Percentiles rank a stretch among this genome's conserved stretches.
These are phyloP conservation scores for Megalonaias nervosa DNA, from an alignment of 1,140 invertebrate genomes.

Conservation along the genomic window DNA sequence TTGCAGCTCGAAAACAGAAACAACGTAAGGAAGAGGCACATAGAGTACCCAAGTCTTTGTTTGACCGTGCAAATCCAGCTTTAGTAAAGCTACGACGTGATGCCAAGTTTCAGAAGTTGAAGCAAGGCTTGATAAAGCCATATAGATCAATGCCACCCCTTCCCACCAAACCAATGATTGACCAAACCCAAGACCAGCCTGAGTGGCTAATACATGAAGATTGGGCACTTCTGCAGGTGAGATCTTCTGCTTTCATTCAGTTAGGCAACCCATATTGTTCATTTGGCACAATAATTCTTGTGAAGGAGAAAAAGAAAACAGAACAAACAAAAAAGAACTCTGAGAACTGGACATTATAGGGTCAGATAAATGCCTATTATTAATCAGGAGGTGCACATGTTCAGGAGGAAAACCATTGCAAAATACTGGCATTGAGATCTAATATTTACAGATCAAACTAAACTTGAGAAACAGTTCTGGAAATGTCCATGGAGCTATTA, in stretches of 20 bases:
- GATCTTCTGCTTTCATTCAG: neutral
- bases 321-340: too few species aligned
- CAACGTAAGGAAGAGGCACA: conserved; percentile 82
- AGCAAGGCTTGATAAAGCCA: conserved; percentile 69
- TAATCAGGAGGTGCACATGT: too few species aligned
- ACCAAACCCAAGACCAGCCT: conserved; percentile 73
- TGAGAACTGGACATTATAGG: too few species aligned
- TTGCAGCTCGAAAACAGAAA: conserved; percentile 72
- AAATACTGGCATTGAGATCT: too few species aligned
- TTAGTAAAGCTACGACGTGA: conserved; percentile 85
- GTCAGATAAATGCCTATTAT: too few species aligned
- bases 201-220: conserved; percentile 95
- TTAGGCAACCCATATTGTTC: too few species aligned
- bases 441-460: too few species aligned
- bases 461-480: too few species aligned
- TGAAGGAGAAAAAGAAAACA: too few species aligned
- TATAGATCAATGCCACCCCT: conserved; percentile 73
- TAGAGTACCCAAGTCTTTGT: conserved; percentile 86
- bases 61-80: conserved; percentile 87
- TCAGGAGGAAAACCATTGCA: too few species aligned
- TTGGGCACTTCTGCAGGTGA: conserved; percentile 82
- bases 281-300: too few species aligned
- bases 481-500: too few species aligned
- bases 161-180: conserved; percentile 58
- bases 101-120: conserved; percentile 82